Base-by-base conservation (phyloP, 2,888 invertebrate genomes). In the Priocnemis perturbator region DNA sequence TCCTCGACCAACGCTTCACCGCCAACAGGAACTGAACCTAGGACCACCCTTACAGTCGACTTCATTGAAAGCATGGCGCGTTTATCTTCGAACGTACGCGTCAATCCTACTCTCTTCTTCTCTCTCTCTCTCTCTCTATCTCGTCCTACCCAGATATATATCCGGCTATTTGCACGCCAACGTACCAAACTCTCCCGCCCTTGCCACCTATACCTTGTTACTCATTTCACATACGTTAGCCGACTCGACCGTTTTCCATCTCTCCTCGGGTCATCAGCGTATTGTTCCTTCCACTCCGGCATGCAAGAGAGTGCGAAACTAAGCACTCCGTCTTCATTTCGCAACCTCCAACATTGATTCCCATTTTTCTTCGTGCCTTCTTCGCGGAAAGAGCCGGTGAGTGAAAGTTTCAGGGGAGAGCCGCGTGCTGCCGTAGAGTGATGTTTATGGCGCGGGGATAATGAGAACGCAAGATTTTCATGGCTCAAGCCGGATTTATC, bases 21-120 rank as follows among this genome's bases (percentile, higher is more conserved):
- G 58, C 20, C 68, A 45, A 21, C 64, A 63, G 69, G 73, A 73
- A 76, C 67, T 74, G 75, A 79, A 83, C 77, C 77, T 76, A 74
- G 74, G 69, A 75, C 75, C 81, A 79, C 81, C 83, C 83, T 79
- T 78, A 76, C 73, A 80, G 82, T 79, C 82, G 81, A 83, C 85
- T 84, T 83, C 85, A 83, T 86, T 82, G 83, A 84, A 81, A 79
- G 75, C 73, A 74, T 77, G 74, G 77, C 78, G 78, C 85, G 75
- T 86, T 85, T 85, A 82, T 86, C 81, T 83, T 77, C 63, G 71
- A 80, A 76, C 78, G 77, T 79, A 77, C 78, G 74, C 79, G 83
- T 86, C 85, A 83, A 82, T 77, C 83, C 81, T 79, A 69, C 69
- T 76, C 70, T 73, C 63, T 23, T 44, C 21, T 48, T 20, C 62